These are phyloP conservation scores for Ascidia mentula DNA, from an alignment of 23 tunicate genomes.

Conservation along the genomic window DNA sequence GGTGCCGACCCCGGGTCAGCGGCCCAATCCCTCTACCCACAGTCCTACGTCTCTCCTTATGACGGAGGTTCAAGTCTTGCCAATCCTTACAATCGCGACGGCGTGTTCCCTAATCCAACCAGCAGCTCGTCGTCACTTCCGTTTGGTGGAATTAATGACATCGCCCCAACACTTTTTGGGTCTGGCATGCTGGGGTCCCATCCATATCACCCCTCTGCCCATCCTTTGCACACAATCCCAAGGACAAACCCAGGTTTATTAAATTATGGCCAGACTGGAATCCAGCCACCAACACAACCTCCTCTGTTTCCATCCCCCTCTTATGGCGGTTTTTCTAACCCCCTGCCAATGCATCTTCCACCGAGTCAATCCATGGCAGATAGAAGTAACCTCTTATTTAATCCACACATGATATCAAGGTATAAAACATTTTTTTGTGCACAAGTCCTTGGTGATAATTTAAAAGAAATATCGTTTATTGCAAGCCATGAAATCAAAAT, in stretches of 20 bases:
- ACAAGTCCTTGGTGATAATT: too few relatives aligned
- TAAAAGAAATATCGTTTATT: too few relatives aligned
- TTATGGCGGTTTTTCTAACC: constrained; percentile 14
- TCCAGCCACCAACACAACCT: constrained; percentile 20
- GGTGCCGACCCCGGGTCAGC: neutral
- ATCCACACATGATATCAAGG: constrained; percentile 31
- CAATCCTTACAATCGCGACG: constrained; percentile 23
- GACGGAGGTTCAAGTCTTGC: constrained; percentile 13
- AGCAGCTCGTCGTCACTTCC: constrained; percentile 11
- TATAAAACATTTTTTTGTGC: neutral
- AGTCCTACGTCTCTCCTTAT: constrained; percentile 24
- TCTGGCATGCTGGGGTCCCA: constrained; percentile 26
- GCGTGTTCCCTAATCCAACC: constrained; percentile 11
- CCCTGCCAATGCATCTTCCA: constrained; percentile 18
- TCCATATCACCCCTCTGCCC: constrained; percentile 20
- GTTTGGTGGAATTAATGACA: constrained; percentile 23
- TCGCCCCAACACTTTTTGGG: constrained; percentile 24
- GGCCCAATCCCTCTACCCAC: constrained; percentile 33
- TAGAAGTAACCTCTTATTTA: constrained; percentile 17
- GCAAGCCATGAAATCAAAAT: too few relatives aligned
- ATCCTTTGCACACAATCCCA: constrained; percentile 10
- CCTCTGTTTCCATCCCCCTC: constrained; percentile 30
- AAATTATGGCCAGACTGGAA: constrained; percentile 25
- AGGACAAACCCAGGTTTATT: constrained; percentile 26
- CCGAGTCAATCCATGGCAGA: constrained; percentile 32